Conservation (phyloP, 2,888 invertebrate genomes). For the Parthenolecanium corni region DNA sequence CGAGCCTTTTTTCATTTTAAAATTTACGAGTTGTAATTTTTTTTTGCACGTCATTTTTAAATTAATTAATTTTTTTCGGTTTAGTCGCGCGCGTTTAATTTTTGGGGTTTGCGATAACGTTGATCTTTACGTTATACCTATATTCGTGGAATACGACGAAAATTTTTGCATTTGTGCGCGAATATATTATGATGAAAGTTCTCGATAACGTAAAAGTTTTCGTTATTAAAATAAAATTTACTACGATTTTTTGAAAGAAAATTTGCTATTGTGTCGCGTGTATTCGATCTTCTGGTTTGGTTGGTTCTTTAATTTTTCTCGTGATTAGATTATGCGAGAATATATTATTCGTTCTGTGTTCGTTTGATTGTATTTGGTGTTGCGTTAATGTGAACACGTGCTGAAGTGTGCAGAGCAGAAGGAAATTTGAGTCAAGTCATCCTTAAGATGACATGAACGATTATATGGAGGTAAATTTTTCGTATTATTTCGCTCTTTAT, state of each 20-base stretch:
- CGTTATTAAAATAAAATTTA: no score
- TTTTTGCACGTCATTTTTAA: not conserved
- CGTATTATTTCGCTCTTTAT: no score
- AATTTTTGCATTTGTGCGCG: no score
- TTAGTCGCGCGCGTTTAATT: not conserved
- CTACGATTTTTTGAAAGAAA: no score
- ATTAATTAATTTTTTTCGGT: not conserved
- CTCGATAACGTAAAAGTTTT: no score
- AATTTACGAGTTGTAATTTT: not conserved
- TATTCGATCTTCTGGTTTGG: not conserved
- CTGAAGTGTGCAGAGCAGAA: no score
- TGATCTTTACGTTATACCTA: no score
- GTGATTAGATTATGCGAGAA: slow-evolving; percentile 12
- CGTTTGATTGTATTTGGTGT: not conserved
- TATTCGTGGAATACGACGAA: no score
- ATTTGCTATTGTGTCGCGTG: not conserved
- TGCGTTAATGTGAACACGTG: not conserved
- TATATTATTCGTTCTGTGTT: no score
- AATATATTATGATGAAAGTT: no score
- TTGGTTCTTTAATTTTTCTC: not conserved
- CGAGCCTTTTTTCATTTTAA: not conserved
- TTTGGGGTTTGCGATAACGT: no score
- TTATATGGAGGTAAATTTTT: slow-evolving; percentile 35
- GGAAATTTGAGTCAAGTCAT: not conserved
- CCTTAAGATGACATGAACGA: slow-evolving; percentile 34